Conservation (phyloP, 2,888 invertebrate species). For the Polymixis lichenea region DNA sequence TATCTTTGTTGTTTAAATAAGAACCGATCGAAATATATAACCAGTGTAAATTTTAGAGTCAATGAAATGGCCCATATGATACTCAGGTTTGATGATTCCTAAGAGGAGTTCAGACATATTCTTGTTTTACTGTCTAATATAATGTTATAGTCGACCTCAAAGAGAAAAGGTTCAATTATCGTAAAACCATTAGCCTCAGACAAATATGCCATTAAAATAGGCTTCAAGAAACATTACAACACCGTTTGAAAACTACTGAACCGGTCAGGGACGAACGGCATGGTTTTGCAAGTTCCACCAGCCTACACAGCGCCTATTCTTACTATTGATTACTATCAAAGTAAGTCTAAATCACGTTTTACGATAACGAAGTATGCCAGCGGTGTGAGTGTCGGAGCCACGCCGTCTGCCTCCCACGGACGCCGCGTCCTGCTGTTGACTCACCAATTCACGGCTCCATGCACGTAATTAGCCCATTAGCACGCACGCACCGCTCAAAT, state of each 20-base stretch:
- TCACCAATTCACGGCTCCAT: slow-evolving; percentile 87
- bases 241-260: slow-evolving; percentile 9
- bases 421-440: slow-evolving; percentile 85
- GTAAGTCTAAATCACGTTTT: slow-evolving; percentile 68
- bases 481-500: slow-evolving; percentile 89
- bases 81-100: neutral
- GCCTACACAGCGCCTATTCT: slow-evolving; percentile 38
- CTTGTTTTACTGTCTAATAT: no score
- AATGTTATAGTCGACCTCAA: no score
- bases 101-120: neutral
- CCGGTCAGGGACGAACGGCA: slow-evolving; percentile 10
- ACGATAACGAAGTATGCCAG: slow-evolving; percentile 74
- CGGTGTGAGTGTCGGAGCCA: slow-evolving; percentile 85
- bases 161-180: neutral
- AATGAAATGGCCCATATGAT: neutral
- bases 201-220: slow-evolving; percentile 19
- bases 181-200: neutral
- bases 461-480: slow-evolving; percentile 89
- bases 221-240: slow-evolving; percentile 23
- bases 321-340: slow-evolving; percentile 59
- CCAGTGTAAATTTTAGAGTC: neutral
- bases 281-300: slow-evolving; percentile 12
- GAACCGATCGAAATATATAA: neutral
- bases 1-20: neutral
- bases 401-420: slow-evolving; percentile 89